phyloP scores from a whole-genome alignment of 53 echinoderm and acorn worm genomes.

The Paracentrotus lividus region DNA sequence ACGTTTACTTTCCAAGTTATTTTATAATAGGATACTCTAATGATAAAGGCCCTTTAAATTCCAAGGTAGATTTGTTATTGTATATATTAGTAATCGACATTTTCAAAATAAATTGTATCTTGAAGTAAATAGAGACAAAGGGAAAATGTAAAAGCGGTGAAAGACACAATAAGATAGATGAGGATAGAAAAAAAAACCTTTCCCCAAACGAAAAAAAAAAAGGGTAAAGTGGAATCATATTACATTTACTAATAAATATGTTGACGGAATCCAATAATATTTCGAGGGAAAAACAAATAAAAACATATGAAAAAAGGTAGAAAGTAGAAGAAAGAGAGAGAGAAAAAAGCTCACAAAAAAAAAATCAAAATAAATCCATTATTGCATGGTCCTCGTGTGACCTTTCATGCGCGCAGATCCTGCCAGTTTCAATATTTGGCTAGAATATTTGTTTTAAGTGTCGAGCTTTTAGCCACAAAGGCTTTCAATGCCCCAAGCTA shows the following conservation, averaged over 20 bases:
- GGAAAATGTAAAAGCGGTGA: too few relatives aligned
- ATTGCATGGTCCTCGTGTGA: constrained; percentile 7
- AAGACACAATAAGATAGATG: too few relatives aligned
- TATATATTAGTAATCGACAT: too few relatives aligned
- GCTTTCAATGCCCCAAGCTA: not conserved
- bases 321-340: not conserved
- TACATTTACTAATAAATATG: not conserved
- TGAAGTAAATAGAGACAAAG: too few relatives aligned
- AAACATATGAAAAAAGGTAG: not conserved
- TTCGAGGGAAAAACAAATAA: not conserved
- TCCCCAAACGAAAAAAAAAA: too few relatives aligned
- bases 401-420: not conserved
- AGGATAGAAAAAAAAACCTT: too few relatives aligned
- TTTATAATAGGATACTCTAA: too few relatives aligned
- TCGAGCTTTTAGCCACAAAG: constrained; percentile 44
- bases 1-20: too few relatives aligned
- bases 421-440: constrained; percentile 34
- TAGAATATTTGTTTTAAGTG: constrained; percentile 59
- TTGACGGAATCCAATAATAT: not conserved
- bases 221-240: too few relatives aligned
- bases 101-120: too few relatives aligned
- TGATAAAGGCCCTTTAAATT: not conserved
- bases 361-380: not conserved
- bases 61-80: not conserved
- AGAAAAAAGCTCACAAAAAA: not conserved